Evolutionary conservation across 2,888 invertebrate genomes (phyloP), one percentile per base, ranked within the genome.

Genomic region (Drosophila stalkeri): DNA sequence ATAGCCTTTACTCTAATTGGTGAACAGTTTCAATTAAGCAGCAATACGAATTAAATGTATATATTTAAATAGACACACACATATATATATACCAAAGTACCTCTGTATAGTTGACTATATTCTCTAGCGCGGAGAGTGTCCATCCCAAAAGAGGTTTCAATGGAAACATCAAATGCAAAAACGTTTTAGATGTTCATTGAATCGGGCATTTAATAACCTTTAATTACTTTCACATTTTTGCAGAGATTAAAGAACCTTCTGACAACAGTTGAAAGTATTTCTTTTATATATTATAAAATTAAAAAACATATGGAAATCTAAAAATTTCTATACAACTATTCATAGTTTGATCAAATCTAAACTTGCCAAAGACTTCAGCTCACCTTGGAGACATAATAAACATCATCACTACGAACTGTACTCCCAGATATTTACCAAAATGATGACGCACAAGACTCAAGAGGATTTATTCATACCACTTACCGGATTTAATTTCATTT

Each of bases 1-100:
- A 55, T 37, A 27, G 55, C 20, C 16, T 55, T 27, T 55, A 9
- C 11, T 11, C 23, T 55, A 41, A 55, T 55, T 39, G 27, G 39
- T 27, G 6, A n/a, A 27, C 39, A 39, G 39, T 12, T 20, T 35
- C 14, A 20, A 20, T 12, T 11, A 20, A 9, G 11, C 18, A 43
- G 43, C 43, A n/a, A 18, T 18, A 8, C 14, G 31, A 49, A n/a
- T 27, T 27, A 27, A 6, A 27, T 27, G 6, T 27, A 49, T n/a
- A 0, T 51, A 35, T 35, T 1, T 18, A 35, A 0, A 18, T 51
- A 18, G 18, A 33, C 33, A n/a, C 18, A 49, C 18, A 16, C 2
- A 41, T 41, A 41, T n/a, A 41, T n/a, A n/a, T n/a, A n/a, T n/a
- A 20, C 6, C 2, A 20, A 12, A 11, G 12, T 5, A 20, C 2